Evolutionary conservation across 1,140 invertebrate genomes (phyloP), one percentile per base, ranked within the genome.

Genomic region (Calycopis cecrops): DNA sequence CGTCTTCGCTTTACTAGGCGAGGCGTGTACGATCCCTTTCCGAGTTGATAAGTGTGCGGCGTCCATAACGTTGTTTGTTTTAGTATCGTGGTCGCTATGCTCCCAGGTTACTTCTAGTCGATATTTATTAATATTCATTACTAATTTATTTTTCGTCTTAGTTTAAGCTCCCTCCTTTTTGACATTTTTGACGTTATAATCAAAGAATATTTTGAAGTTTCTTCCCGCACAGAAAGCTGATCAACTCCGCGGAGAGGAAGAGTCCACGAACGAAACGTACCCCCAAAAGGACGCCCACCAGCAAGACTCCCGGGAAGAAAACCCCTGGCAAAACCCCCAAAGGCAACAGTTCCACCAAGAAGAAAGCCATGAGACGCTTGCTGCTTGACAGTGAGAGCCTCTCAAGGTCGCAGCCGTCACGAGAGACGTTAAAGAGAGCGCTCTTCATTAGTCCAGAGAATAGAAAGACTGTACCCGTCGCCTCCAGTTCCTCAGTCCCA

Each of bases 371-470:
- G 76, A 61, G 82, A 48, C 55, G 79, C 12, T 48, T 85, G 4
- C 59, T 84, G 8, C 63, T 83, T 68, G 79, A 77, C 35, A 50
- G 70, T 1, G 81, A 87, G 4, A 63, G 50, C 1, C 38, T 79
- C 21, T 73, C 76, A 0, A 68, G 68, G 48, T 82, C 88, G 0
- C 81, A 84, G 56, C 75, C 82, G 6, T 71, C 80, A 3, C 60
- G 89, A 44, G 88, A 90, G 62, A 88, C 87, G 0, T 85, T 90
- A 1, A 92, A 91, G 65, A 75, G 92, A 60, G 91, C 92, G 0
- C 65, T 93, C 0, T 92, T 93, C 59, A 88, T 92, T 59, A 93
- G 92, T 71, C 91, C 92, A 3, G 88, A 90, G 52, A 71, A 81
- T 33, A 73, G 67, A 21, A 85, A 88, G 9, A 48, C 66, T 1